Evolutionary conservation across 2,888 invertebrate species (phyloP).

Genomic region (Ormyrus thymus): DNA sequence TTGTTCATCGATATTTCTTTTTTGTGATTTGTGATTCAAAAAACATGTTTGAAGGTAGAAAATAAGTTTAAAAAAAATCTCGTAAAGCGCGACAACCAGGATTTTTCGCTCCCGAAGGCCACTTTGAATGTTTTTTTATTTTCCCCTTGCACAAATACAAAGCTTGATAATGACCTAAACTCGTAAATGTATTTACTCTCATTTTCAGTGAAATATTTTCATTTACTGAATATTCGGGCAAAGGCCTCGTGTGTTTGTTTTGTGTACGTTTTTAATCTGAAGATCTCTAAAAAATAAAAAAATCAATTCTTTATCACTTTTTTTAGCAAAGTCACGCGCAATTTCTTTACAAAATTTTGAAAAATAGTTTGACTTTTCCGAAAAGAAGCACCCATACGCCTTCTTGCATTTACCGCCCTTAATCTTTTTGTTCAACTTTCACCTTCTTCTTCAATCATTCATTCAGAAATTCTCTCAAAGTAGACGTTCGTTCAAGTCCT

Average conservation of each 20-base stretch:
- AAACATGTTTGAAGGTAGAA: conserved; percentile 46
- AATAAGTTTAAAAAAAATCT: conserved; percentile 63
- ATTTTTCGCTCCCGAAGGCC: conserved; percentile 70
- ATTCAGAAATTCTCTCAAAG: conserved; percentile 5
- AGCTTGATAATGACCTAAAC: conserved; percentile 61
- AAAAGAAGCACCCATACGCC: conserved; percentile 64
- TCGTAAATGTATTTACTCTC: conserved; percentile 56
- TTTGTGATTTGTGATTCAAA: conserved; percentile 40
- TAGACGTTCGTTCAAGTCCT: conserved; percentile 19
- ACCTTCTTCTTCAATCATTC: conserved; percentile 41
- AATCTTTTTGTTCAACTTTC: conserved; percentile 47
- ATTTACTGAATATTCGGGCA: conserved; percentile 59
- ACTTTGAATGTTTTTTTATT: conserved; percentile 71
- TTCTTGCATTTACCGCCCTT: conserved; percentile 54
- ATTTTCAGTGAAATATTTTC: conserved; percentile 56
- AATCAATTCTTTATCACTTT: conserved; percentile 56
- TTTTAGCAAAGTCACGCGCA: conserved; percentile 62
- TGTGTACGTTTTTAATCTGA: conserved; percentile 57
- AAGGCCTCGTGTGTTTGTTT: conserved; percentile 64
- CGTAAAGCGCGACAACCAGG: conserved; percentile 61
- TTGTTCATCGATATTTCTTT: conserved; percentile 49
- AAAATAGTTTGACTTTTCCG: conserved; percentile 70
- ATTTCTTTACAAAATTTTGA: conserved; percentile 71
- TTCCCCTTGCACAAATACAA: conserved; percentile 67
- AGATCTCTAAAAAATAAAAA: conserved; percentile 56